Percentiles rank a stretch among this genome's conserved stretches.
These are phyloP conservation scores for Anarhynchus alexandrinus DNA, from an alignment of 2,113 vertebrate genomes.

Conservation along the genomic window DNA sequence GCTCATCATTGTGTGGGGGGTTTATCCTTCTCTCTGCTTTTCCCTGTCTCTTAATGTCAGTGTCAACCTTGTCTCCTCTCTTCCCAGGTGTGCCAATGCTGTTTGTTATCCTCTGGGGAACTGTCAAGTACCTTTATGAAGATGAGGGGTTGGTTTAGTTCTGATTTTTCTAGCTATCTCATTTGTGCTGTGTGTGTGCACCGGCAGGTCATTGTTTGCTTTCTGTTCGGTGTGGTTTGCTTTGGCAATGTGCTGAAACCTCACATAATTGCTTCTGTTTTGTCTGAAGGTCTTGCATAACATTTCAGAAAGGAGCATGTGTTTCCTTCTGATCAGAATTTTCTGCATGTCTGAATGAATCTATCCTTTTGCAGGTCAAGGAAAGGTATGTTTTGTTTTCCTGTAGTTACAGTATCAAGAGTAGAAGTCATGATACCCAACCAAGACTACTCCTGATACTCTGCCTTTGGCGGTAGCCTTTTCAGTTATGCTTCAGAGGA, in stretches of 20 bases:
- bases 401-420: neutral
- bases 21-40: neutral
- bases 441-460: neutral
- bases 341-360: slow-evolving; percentile 62
- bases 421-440: neutral
- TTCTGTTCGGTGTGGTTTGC: neutral
- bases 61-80: slow-evolving; percentile 56
- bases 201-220: slow-evolving; percentile 35
- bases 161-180: slow-evolving; percentile 34
- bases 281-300: slow-evolving; percentile 56
- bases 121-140: slow-evolving; percentile 86
- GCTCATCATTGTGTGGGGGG: neutral
- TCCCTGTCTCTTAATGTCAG: slow-evolving; percentile 10
- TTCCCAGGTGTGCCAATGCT: slow-evolving; percentile 82
- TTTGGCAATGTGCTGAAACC: slow-evolving; percentile 52
- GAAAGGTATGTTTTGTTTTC: slow-evolving; percentile 36
- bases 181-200: neutral
- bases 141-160: slow-evolving; percentile 81
- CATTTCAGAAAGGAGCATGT: slow-evolving; percentile 37
- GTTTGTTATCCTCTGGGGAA: slow-evolving; percentile 86
- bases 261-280: slow-evolving; percentile 54
- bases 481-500: neutral
- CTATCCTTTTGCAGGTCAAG: slow-evolving; percentile 39
- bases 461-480: slow-evolving; percentile 22
- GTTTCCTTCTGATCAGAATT: slow-evolving; percentile 32